Percentiles rank a stretch among this genome's conserved stretches.
Evolutionary conservation across 1,140 invertebrate species (phyloP).

Genomic region (Drosophila ercepeae): DNA sequence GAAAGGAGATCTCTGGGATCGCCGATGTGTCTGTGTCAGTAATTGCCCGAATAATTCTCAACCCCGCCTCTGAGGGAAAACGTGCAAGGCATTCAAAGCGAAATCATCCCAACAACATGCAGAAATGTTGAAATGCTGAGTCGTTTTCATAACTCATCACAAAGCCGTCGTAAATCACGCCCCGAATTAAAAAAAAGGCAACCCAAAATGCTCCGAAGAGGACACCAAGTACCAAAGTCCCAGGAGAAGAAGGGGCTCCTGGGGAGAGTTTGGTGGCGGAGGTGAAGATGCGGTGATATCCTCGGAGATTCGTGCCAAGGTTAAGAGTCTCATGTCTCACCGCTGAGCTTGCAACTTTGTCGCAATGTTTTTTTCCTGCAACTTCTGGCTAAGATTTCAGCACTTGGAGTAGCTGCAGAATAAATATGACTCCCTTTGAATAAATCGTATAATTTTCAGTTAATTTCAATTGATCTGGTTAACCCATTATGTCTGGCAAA

Average conservation of each 20-base stretch:
- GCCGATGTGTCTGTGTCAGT: constrained; percentile 7
- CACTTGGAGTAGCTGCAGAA: neutral
- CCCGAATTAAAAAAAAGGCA: constrained; percentile 29
- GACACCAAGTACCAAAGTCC: constrained; percentile 1
- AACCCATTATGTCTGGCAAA: neutral
- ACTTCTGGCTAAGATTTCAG: neutral
- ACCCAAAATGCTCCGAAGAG: constrained; percentile 4
- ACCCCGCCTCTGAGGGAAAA: constrained; percentile 22
- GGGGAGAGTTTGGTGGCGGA: constrained; percentile 2
- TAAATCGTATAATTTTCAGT: neutral
- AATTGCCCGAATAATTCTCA: constrained; percentile 55
- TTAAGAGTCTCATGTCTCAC: constrained; percentile 17
- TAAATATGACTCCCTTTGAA: neutral
- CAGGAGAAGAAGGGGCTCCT: neutral
- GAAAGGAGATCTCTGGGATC: neutral
- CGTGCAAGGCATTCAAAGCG: constrained; percentile 44
- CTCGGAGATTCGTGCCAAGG: constrained; percentile 48
- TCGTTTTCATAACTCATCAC: constrained; percentile 65
- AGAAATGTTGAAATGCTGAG: constrained; percentile 34
- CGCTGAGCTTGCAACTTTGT: constrained; percentile 1
- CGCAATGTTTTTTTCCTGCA: neutral
- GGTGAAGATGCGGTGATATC: constrained; percentile 14
- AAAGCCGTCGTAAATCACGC: constrained; percentile 60
- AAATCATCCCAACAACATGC: constrained; percentile 14
- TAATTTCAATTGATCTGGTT: neutral